A percentile compares a stretch with the other conserved stretches of the same genome.
These are phyloP conservation scores for Pipistrellus nathusii DNA, from an alignment of 2,797 vertebrate genomes.

Conservation along the genomic window DNA sequence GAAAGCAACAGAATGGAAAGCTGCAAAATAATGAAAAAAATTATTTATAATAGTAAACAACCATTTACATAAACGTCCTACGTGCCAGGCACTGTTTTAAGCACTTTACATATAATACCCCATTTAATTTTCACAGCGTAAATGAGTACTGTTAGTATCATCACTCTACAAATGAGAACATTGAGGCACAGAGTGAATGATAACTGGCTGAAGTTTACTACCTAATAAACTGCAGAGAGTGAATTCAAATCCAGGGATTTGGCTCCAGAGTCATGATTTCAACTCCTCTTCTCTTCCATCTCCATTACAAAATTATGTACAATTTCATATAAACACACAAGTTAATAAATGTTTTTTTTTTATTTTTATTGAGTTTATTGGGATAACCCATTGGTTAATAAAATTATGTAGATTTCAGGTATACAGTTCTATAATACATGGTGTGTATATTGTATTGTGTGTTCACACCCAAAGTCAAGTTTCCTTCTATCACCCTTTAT, in stretches of 20 bases:
- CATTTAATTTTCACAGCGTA: neutral
- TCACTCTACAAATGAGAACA: conserved; percentile 32
- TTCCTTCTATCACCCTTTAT: neutral
- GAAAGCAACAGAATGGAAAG: conserved; percentile 14
- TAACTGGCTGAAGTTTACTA: neutral
- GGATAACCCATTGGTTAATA: neutral
- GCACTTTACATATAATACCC: neutral
- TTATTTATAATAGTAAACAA: neutral
- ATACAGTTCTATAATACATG: neutral
- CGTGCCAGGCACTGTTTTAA: neutral
- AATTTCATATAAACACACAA: neutral
- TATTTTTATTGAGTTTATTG: neutral
- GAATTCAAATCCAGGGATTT: neutral
- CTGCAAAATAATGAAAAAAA: neutral
- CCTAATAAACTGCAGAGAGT: neutral
- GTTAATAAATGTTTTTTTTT: neutral
- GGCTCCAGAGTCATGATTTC: neutral
- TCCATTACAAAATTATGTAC: neutral
- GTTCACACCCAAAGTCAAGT: neutral
- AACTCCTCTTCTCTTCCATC: neutral
- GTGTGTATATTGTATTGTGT: neutral
- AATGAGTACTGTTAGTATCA: neutral
- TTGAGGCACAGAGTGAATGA: neutral
- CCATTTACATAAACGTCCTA: neutral
- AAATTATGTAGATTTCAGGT: neutral